Percentiles rank a stretch among this genome's conserved stretches.
phyloP scores from a whole-genome alignment of 1,140 invertebrate genomes.

The Dendroctonus ponderosae region DNA sequence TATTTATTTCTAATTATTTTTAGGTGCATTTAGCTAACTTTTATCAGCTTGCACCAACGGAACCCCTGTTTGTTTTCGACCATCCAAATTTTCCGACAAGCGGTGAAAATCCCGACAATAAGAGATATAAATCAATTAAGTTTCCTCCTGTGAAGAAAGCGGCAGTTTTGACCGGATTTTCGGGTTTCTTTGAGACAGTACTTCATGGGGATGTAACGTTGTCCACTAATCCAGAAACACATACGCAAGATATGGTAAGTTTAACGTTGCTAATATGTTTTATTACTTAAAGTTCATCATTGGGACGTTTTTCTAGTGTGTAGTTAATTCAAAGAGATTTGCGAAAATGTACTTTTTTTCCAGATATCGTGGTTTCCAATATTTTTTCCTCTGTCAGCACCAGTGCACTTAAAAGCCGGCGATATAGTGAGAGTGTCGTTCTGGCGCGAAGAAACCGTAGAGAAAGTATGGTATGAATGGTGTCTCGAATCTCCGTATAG shows the following conservation, averaged over 20 bases:
- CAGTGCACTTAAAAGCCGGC: conserved; percentile 68
- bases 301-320: neutral
- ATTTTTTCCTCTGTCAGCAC: conserved; percentile 83
- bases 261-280: neutral
- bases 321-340: neutral
- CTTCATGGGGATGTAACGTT: conserved; percentile 83
- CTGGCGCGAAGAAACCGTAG: conserved; percentile 74
- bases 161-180: conserved; percentile 87
- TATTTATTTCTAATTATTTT: neutral
- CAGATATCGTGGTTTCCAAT: conserved; percentile 87
- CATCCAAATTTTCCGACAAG: conserved; percentile 74
- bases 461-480: conserved; percentile 98
- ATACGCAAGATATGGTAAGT: conserved; percentile 87
- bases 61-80: conserved; percentile 79
- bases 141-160: conserved; percentile 71
- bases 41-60: conserved; percentile 74
- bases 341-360: neutral
- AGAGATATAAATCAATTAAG: conserved; percentile 66
- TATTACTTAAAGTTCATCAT: neutral
- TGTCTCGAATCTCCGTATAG: conserved; percentile 67
- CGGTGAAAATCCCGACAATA: conserved; percentile 64
- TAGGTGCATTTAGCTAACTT: conserved; percentile 78
- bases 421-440: conserved; percentile 78
- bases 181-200: conserved; percentile 89
- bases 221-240: conserved; percentile 85